phyloP scores from a whole-genome alignment of 2,888 invertebrate species.

The Habrosyne pyritoides region DNA sequence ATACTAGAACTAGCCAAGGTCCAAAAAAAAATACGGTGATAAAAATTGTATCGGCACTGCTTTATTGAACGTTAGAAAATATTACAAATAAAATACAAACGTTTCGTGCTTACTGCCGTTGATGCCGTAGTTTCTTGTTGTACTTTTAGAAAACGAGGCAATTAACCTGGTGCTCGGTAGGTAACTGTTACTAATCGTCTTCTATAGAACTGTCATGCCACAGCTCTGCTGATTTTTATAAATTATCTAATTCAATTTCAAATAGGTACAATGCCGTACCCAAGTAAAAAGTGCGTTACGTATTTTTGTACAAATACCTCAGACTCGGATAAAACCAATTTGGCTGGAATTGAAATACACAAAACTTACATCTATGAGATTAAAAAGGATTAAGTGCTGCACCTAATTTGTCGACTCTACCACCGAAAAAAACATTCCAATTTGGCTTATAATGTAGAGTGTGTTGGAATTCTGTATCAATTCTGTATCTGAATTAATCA shows the following conservation, averaged over 20 bases:
- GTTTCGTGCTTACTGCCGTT: slow-evolving; percentile 22
- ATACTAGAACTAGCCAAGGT: too few species aligned
- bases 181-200: slow-evolving; percentile 51
- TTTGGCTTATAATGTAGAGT: too few species aligned
- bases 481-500: too few species aligned
- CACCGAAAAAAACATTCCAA: too few species aligned
- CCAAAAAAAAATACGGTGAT: background rate
- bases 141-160: slow-evolving; percentile 36
- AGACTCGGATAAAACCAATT: background rate
- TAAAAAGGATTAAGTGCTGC: too few species aligned
- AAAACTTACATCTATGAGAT: too few species aligned
- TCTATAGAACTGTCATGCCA: slow-evolving; percentile 22
- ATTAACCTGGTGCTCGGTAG: slow-evolving; percentile 32
- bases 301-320: background rate
- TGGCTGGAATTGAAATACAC: too few species aligned
- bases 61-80: slow-evolving; percentile 15
- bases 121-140: slow-evolving; percentile 32
- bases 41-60: slow-evolving; percentile 15
- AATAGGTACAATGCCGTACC: background rate
- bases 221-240: background rate
- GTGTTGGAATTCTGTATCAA: too few species aligned
- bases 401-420: too few species aligned
- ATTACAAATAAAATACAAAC: slow-evolving; percentile 27
- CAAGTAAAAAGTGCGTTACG: background rate
- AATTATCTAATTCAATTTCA: background rate